Base-by-base conservation (phyloP, 2,113 vertebrate species). In the Lagopus muta region DNA sequence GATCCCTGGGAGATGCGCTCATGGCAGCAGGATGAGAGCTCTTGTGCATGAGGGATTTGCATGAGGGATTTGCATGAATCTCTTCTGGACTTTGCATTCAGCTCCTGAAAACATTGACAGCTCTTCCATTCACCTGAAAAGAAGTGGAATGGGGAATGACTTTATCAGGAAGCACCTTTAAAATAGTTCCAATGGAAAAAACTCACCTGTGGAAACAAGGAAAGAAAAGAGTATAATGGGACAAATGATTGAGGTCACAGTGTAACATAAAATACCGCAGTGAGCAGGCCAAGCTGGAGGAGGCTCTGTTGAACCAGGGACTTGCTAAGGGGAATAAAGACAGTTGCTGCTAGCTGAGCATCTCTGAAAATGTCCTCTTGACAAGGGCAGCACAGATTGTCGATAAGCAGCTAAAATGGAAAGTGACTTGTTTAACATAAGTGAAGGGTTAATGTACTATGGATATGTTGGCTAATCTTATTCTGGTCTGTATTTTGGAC, bases 51-150 rank as follows among this genome's bases (percentile, higher is more conserved):
- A 19, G 8, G 21, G 0, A 8, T 16, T n/a, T 17, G 22, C 34
- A 11, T 1, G 0, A 8, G 8, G 21, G 0, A 8, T 16, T n/a
- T 17, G 22, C 34, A 11, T 1, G 0, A 8, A 13, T 7, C 10
- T 18, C 28, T 50, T 34, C 47, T 22, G 64, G 12, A 10, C 1
- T 55, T 84, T 1, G 8, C 3, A 6, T 48, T 67, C 24, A 19
- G 25, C 42, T 8, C 11, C 36, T 18, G 20, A 47, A 78, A 82
- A 22, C 4, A 0, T 18, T 20, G n/a, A 12, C 15, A 38, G 16
- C 34, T 69, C 34, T 38, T 55, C 66, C 12, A 14, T 38, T 54
- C 36, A 15, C 13, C 20, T 73, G 8, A 47, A 57, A 52, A 22
- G 40, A n/a, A 30, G 4, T 28, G 9, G 22, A 61, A 48, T 21